A percentile compares a stretch with the other conserved stretches of the same genome.
These are phyloP conservation scores for Nemoura dubitans DNA, from an alignment of 2,888 invertebrate species.

Conservation along the genomic window DNA sequence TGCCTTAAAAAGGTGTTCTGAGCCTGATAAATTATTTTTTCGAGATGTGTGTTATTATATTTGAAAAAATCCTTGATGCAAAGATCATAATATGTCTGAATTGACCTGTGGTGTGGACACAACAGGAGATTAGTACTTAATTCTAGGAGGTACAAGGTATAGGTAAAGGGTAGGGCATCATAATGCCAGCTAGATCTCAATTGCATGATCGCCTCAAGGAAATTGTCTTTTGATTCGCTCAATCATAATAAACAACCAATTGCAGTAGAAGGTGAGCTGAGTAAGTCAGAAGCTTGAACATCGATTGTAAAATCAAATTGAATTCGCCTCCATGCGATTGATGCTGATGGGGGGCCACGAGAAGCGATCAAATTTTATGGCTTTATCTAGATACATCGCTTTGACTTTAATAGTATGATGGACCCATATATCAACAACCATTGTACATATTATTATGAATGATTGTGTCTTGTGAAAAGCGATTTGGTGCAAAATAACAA, in stretches of 20 bases:
- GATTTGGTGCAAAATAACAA: too few relatives aligned
- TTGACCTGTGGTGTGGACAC: background rate
- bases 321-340: background rate
- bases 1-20: background rate
- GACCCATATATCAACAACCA: too few relatives aligned
- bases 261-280: background rate
- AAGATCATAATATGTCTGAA: background rate
- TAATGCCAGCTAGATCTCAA: background rate
- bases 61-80: background rate
- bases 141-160: too few relatives aligned
- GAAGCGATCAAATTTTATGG: background rate
- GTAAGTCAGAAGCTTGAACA: background rate
- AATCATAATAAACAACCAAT: background rate
- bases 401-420: too few relatives aligned
- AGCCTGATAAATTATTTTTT: background rate
- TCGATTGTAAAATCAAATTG: background rate
- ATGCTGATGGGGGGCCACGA: background rate
- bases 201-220: background rate
- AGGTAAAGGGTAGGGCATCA: background rate
- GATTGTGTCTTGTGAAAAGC: too few relatives aligned
- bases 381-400: background rate
- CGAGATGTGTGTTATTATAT: background rate
- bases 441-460: too few relatives aligned
- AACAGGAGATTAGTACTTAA: background rate
- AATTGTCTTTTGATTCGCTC: background rate